Evolutionary conservation across 2,888 invertebrate species (phyloP), one percentile per base, ranked within the genome.

Genomic region (Archaeoteleia sp.): DNA sequence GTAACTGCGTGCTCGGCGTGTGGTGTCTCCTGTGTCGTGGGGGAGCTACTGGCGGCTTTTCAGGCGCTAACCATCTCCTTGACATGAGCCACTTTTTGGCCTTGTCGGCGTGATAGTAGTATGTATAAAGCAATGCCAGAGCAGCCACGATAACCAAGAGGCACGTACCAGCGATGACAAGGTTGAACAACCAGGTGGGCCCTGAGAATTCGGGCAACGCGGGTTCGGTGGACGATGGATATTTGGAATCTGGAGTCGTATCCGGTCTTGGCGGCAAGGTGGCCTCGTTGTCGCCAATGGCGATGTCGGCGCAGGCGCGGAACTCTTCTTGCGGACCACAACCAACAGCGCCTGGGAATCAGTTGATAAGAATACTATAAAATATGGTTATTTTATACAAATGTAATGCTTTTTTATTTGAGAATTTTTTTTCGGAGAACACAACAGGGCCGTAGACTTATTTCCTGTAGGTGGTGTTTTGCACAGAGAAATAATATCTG

Each of bases 251-350:
- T 53, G 85, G 82, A 0, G 86, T 83, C 0, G 88, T 87, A 75
- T 87, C 86, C 3, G 88, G 87, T 13, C 85, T 79, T 8, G 78
- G 76, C 0, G 87, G 83, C 57, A 87, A 85, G 17, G 83, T 79
- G 39, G 82, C 79, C 39, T 87, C 87, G 12, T 83, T 80, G 57
- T 90, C 90, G 1, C 90, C 90, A 29, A 95, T 91, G 9, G 91
- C 88, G 35, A 95, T 91, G 78, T 95, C 95, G 0, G 95, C 91
- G 74, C 95, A 95, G 0, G 93, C 92, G 12, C 95, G 88, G 78
- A 95, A 95, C 79, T 95, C 94, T 82, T 95, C 95, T 81, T 95
- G 95, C 0, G 93, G 93, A 0, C 95, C 95, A 79, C 95, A 95
- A 0, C 95, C 95, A 0, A 95, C 92, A 0, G 91, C 92, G 23